Evolutionary conservation across 2,888 invertebrate species (phyloP).

Genomic region (Callinectes sapidus): DNA sequence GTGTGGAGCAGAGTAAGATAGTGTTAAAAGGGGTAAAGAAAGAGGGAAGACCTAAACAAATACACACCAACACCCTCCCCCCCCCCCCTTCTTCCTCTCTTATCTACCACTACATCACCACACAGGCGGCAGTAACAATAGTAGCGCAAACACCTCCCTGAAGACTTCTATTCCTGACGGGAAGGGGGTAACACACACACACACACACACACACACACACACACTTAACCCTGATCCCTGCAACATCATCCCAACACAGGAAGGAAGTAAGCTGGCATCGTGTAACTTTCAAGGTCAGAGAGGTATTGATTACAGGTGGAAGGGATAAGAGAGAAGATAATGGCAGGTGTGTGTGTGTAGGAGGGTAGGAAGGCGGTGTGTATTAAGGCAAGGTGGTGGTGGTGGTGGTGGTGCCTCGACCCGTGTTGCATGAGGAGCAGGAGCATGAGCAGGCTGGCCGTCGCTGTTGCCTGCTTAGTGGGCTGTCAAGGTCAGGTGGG

Average conservation of each 20-base stretch:
- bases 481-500: constrained; percentile 65
- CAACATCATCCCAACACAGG: constrained; percentile 49
- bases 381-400: constrained; percentile 5
- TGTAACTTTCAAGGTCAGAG: constrained; percentile 47
- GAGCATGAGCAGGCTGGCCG: constrained; percentile 60
- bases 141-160: background rate
- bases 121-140: no score
- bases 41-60: no score
- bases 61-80: no score
- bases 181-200: background rate
- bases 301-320: constrained; percentile 50
- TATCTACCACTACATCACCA: background rate
- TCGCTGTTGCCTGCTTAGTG: constrained; percentile 66
- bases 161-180: background rate
- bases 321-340: background rate
- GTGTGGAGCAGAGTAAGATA: no score
- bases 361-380: background rate
- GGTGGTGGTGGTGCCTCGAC: constrained; percentile 34
- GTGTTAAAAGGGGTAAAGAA: no score
- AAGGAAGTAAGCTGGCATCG: constrained; percentile 21
- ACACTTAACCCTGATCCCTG: constrained; percentile 41
- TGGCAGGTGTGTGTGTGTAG: background rate
- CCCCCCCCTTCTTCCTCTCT: background rate
- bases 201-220: no score
- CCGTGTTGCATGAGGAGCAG: constrained; percentile 55